These are phyloP conservation scores for Molossus molossus DNA, from an alignment of 2,797 vertebrate genomes.

Conservation along the genomic window DNA sequence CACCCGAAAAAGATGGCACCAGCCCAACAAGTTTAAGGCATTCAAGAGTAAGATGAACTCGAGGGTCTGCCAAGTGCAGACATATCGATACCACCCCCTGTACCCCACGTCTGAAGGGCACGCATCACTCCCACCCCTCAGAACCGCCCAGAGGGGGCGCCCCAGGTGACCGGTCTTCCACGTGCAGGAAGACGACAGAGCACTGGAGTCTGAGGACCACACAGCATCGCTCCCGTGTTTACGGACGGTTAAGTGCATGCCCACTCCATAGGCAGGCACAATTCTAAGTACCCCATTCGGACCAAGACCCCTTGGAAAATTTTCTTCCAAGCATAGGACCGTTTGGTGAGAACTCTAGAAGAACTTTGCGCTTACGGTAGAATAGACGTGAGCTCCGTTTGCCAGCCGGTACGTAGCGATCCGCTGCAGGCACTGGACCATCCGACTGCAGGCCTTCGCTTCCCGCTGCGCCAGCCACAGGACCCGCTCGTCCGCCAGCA, in stretches of 20 bases:
- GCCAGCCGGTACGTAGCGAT: slow-evolving; percentile 94
- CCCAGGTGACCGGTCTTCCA: background rate
- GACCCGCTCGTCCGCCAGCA: slow-evolving; percentile 97
- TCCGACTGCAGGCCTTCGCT: slow-evolving; percentile 95
- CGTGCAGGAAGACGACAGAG: background rate
- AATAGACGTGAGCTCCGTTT: slow-evolving; percentile 94
- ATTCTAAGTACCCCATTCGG: background rate
- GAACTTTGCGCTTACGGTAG: slow-evolving; percentile 91
- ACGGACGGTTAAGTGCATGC: background rate
- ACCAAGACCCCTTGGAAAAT: too few species aligned
- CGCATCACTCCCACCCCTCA: background rate
- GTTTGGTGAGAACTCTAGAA: background rate
- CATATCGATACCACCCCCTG: background rate
- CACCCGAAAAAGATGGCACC: background rate
- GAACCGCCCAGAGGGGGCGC: background rate
- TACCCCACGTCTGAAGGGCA: accelerated
- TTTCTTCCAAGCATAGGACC: background rate
- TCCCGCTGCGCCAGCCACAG: slow-evolving; percentile 98
- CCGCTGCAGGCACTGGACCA: slow-evolving; percentile 95
- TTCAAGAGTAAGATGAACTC: background rate
- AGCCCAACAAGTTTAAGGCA: background rate
- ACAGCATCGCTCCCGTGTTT: background rate
- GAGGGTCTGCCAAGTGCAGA: background rate
- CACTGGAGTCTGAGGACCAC: background rate
- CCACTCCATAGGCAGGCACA: background rate